Base-by-base conservation (phyloP, 2,113 vertebrate genomes). In the Oophaga pumilio region DNA sequence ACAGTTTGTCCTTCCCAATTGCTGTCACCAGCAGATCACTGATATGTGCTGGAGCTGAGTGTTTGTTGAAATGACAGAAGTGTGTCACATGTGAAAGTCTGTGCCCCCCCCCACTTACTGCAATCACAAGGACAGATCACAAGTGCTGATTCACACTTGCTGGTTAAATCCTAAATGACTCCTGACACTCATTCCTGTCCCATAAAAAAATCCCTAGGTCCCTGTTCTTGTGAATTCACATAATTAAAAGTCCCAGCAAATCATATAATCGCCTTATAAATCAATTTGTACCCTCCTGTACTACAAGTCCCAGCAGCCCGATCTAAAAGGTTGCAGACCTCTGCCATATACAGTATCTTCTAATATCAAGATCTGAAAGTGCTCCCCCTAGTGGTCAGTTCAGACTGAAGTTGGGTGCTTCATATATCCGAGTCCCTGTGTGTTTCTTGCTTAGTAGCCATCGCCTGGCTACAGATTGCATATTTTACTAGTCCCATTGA, bases 1-100 rank as follows among this genome's bases (percentile, higher is more conserved):
- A 87, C 78, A 82, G 53, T 57, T 60, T 59, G 24, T 86, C 74
- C 66, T 86, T 26, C 52, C 60, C 76, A 68, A 79, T 76, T 80
- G 86, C 24, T 9, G 10, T n/a, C 66, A 74, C 78, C 86, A 78
- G 15, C 86, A 80, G 52, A 24, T 82, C 53, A 28, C 28, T 49
- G 68, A 74, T 82, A 82, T 50, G 78, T 76, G 57, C 8, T 13
- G 22, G 66, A 71, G 76, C 43, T 28, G 66, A 81, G 85, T 81
- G 85, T 73, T 50, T 71, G 57, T 52, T 81, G 85, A 87, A 86
- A 68, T 78, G 85, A n/a, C 76, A 85, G 76, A 86, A 87, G 85
- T 81, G 85, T 71, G 76, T 80, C 85, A 43, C n/a, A 50, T 86
- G 76, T 66, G 60, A 79, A 49, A 56, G 24, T 28, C 15, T 59